A percentile compares a stretch with the other conserved stretches of the same genome.
phyloP scores from a whole-genome alignment of 1,140 invertebrate species.

The Odontomachus brunneus region DNA sequence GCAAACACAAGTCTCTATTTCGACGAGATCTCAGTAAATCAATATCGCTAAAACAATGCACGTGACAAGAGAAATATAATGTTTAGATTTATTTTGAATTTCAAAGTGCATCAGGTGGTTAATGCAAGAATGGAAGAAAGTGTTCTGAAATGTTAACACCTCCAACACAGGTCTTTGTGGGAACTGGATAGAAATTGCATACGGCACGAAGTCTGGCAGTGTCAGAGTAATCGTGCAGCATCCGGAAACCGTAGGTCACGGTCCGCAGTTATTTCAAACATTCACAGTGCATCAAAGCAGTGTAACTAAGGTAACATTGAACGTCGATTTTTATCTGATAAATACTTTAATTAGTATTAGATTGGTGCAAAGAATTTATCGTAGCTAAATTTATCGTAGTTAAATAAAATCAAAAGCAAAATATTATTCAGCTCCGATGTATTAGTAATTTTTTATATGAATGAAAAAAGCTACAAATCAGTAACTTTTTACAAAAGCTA shows the following conservation, averaged over 20 bases:
- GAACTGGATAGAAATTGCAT: slow-evolving; percentile 99
- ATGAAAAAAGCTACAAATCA: too few relatives aligned
- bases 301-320: slow-evolving; percentile 97
- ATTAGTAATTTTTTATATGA: too few relatives aligned
- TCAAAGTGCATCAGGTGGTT: slow-evolving; percentile 44
- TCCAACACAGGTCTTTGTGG: slow-evolving; percentile 93
- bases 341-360: too few relatives aligned
- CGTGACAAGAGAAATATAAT: neutral
- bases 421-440: too few relatives aligned
- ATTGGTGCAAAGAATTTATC: too few relatives aligned
- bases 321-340: neutral
- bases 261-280: slow-evolving; percentile 98
- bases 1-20: neutral
- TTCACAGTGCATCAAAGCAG: slow-evolving; percentile 99
- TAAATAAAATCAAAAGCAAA: too few relatives aligned
- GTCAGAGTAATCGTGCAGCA: slow-evolving; percentile 99
- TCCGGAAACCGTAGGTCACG: slow-evolving; percentile 99
- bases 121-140: neutral
- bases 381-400: too few relatives aligned
- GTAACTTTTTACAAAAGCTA: too few relatives aligned
- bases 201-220: slow-evolving; percentile 97
- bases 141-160: neutral
- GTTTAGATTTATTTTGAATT: neutral
- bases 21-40: neutral
- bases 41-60: neutral